A percentile compares a stretch with the other conserved stretches of the same genome.
phyloP scores from a whole-genome alignment of 2,797 vertebrate species.

The Carapus acus region DNA sequence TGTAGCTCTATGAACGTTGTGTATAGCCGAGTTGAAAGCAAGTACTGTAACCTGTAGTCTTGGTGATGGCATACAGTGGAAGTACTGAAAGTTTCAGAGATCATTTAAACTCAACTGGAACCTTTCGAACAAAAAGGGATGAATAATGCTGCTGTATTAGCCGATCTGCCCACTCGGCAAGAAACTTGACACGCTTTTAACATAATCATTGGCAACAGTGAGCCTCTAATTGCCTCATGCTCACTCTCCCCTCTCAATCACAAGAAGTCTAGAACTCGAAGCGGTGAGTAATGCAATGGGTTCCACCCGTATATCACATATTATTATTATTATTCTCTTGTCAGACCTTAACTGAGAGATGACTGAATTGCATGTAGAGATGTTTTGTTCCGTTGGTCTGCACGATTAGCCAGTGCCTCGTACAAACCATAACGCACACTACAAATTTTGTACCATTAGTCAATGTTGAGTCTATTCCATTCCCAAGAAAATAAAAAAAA shows the following conservation, averaged over 20 bases:
- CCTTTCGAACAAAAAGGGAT: too few relatives aligned
- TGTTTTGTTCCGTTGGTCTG: too few relatives aligned
- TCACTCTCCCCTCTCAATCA: constrained; percentile 22
- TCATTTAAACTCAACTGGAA: constrained; percentile 30
- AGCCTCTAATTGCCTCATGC: constrained; percentile 45
- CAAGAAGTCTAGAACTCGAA: constrained; percentile 39
- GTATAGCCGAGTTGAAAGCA: constrained; percentile 10
- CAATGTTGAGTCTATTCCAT: too few relatives aligned
- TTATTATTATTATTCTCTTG: too few relatives aligned
- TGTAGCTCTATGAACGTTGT: not conserved
- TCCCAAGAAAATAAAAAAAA: too few relatives aligned
- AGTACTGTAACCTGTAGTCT: constrained; percentile 28
- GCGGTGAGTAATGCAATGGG: constrained; percentile 18
- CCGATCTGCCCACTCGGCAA: constrained; percentile 27
- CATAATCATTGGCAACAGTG: constrained; percentile 37
- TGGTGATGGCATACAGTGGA: not conserved
- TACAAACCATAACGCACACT: too few relatives aligned
- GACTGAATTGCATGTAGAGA: too few relatives aligned
- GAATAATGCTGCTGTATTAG: too few relatives aligned
- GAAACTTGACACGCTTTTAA: constrained; percentile 7
- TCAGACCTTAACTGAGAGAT: too few relatives aligned
- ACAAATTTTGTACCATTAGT: too few relatives aligned
- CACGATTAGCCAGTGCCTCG: too few relatives aligned
- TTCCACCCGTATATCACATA: not conserved
- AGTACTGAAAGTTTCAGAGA: constrained; percentile 41